Percentiles rank a stretch among this genome's conserved stretches.
These are phyloP conservation scores for Rhinopomastus cyanomelas DNA, from an alignment of 2,113 vertebrate genomes.

Conservation along the genomic window DNA sequence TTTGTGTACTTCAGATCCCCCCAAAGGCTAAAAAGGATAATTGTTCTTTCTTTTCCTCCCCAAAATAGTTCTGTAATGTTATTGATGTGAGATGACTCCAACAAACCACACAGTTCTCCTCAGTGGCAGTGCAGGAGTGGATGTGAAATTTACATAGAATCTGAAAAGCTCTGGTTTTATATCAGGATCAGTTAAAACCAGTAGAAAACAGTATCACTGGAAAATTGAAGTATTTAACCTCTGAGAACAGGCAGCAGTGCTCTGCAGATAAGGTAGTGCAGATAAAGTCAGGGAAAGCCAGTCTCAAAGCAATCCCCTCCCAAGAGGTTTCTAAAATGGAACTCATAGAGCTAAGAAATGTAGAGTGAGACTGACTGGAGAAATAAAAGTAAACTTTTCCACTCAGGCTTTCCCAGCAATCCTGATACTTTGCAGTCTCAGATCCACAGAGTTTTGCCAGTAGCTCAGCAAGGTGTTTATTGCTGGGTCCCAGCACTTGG, in stretches of 20 bases:
- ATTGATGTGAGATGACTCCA: background rate
- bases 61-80: background rate
- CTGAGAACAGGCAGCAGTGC: background rate
- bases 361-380: background rate
- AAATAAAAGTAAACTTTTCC: background rate
- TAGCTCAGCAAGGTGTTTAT: background rate
- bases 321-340: background rate
- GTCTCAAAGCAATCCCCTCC: background rate
- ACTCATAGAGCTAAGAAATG: background rate
- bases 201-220: background rate
- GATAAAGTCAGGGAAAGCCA: background rate
- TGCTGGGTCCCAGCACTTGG: background rate
- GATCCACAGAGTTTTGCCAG: rapidly evolving
- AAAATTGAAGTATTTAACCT: background rate
- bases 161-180: background rate
- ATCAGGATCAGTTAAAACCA: background rate
- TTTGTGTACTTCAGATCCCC: background rate
- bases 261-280: background rate
- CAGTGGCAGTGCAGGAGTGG: background rate
- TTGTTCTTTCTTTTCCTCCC: background rate
- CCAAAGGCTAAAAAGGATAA: background rate
- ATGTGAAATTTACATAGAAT: background rate
- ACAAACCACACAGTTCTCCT: background rate
- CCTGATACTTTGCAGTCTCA: background rate
- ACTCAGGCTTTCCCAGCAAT: background rate